These are phyloP conservation scores for Phallusia fumigata DNA, from an alignment of 23 tunicate species.

Conservation along the genomic window DNA sequence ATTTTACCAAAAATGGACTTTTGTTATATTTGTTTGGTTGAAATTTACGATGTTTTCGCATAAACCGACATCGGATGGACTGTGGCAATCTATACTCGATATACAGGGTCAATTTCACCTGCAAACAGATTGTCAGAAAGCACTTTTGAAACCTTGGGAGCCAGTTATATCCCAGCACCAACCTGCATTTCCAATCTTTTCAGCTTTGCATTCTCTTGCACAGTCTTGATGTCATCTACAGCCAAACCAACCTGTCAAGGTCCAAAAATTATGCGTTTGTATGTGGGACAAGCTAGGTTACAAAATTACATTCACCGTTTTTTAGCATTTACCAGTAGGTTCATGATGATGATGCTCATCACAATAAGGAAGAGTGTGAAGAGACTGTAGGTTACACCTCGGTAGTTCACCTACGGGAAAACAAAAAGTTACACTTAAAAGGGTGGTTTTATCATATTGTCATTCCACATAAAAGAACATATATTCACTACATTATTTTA, in stretches of 20 bases:
- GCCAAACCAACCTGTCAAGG: too few relatives aligned
- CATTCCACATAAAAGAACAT: too few relatives aligned
- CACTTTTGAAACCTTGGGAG: not conserved
- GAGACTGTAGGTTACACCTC: slow-evolving; percentile 60
- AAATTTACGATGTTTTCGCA: too few relatives aligned
- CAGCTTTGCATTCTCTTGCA: too few relatives aligned
- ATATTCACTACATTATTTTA: too few relatives aligned
- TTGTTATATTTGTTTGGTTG: slow-evolving; percentile 50
- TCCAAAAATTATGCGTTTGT: slow-evolving; percentile 90
- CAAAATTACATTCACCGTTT: too few relatives aligned
- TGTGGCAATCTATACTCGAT: too few relatives aligned
- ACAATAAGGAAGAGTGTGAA: slow-evolving; percentile 78
- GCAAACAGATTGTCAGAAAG: not conserved
- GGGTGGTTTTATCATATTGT: too few relatives aligned
- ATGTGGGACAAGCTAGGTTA: too few relatives aligned
- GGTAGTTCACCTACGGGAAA: slow-evolving; percentile 44
- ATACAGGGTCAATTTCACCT: slow-evolving; percentile 77
- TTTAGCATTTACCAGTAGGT: slow-evolving; percentile 74
- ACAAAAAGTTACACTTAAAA: too few relatives aligned
- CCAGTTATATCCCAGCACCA: not conserved
- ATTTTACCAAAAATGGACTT: slow-evolving; percentile 24
- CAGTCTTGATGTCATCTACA: too few relatives aligned
- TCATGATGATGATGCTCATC: slow-evolving; percentile 94
- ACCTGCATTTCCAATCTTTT: slow-evolving; percentile 90
- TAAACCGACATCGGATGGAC: too few relatives aligned